phyloP scores from a whole-genome alignment of 2,797 vertebrate species.

The Neosilurus mollespiculum region DNA sequence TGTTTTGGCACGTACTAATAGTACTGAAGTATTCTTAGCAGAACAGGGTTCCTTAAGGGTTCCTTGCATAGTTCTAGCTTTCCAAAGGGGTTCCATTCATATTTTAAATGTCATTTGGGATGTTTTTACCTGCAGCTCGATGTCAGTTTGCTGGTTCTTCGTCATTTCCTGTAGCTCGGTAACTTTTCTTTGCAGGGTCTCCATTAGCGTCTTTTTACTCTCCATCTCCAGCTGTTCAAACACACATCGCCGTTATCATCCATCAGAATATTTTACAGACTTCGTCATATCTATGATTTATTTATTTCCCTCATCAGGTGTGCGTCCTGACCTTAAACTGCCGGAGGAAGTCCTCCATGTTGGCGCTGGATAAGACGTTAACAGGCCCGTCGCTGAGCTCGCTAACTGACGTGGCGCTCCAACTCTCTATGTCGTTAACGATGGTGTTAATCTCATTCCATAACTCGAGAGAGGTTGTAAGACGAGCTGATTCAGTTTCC shows the following conservation, averaged over 20 bases:
- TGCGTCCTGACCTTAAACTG: conserved; percentile 82
- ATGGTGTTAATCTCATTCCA: conserved; percentile 86
- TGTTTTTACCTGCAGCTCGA: conserved; percentile 86
- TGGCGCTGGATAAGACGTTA: conserved; percentile 77
- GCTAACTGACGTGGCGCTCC: conserved; percentile 77
- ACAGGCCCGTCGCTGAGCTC: conserved; percentile 78
- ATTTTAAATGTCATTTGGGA: no score
- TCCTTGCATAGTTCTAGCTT: neutral
- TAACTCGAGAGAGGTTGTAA: conserved; percentile 75
- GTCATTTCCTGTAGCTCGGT: conserved; percentile 81
- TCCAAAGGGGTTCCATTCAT: neutral
- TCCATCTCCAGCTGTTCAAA: conserved; percentile 81
- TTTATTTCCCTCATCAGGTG: neutral
- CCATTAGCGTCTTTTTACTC: conserved; percentile 79
- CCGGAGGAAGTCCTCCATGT: conserved; percentile 74
- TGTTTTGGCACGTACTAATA: no score
- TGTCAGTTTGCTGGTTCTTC: conserved; percentile 80
- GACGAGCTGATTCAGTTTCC: conserved; percentile 81
- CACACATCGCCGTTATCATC: neutral
- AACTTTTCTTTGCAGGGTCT: conserved; percentile 83
- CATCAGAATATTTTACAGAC: no score
- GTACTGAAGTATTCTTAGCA: no score
- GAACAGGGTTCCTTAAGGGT: neutral
- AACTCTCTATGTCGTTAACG: conserved; percentile 84
- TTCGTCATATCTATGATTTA: neutral